These are phyloP conservation scores for Himalopsyche kuldschensis DNA, from an alignment of 2,888 invertebrate species.

Conservation along the genomic window DNA sequence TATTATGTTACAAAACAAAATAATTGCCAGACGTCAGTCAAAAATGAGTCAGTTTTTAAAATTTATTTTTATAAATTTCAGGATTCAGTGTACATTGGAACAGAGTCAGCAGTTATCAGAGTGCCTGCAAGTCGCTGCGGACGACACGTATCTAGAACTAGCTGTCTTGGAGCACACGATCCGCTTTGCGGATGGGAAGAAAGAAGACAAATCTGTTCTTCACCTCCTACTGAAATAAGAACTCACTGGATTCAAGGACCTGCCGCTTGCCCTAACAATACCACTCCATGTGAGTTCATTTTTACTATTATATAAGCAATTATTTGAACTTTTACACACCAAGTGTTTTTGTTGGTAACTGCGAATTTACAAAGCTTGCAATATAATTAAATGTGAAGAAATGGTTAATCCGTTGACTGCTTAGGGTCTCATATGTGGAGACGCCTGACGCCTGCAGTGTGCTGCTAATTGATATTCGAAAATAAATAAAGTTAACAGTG, in stretches of 20 bases:
- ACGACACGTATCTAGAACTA: constrained; percentile 68
- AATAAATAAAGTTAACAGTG: no score
- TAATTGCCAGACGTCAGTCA: no score
- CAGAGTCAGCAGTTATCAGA: constrained; percentile 67
- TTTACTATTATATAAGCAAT: constrained; percentile 36
- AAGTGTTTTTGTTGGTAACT: no score
- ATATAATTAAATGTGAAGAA: no score
- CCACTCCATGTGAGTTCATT: constrained; percentile 56
- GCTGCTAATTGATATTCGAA: no score
- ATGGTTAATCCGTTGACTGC: no score
- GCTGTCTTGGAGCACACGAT: constrained; percentile 83
- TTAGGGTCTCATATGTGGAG: no score
- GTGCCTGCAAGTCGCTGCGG: constrained; percentile 79
- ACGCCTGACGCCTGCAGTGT: no score
- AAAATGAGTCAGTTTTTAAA: background rate
- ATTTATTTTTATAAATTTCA: constrained; percentile 42
- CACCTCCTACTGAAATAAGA: constrained; percentile 59
- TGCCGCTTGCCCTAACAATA: constrained; percentile 68
- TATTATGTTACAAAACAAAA: no score
- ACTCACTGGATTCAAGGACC: constrained; percentile 76
- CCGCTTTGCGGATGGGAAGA: constrained; percentile 96
- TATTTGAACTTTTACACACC: no score
- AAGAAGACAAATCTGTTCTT: constrained; percentile 70
- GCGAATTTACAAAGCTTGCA: no score
- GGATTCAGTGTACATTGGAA: constrained; percentile 78